Percentiles rank a stretch among this genome's conserved stretches.
These are phyloP conservation scores for Germaria angustata DNA, from an alignment of 2,888 invertebrate genomes.

Conservation along the genomic window DNA sequence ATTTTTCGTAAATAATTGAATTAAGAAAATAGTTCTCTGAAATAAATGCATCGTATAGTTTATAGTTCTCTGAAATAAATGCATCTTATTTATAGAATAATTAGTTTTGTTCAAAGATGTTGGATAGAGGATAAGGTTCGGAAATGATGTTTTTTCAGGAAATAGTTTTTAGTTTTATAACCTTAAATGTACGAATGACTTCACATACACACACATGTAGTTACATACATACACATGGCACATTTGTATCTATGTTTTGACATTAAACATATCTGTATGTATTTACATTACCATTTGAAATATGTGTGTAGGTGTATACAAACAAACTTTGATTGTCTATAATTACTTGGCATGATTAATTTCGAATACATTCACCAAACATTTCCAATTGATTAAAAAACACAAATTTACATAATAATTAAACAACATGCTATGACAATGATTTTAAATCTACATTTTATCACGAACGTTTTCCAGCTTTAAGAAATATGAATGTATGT, in stretches of 20 bases:
- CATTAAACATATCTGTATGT: neutral
- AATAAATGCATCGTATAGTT: constrained; percentile 54
- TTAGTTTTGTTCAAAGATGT: constrained; percentile 14
- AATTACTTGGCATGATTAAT: too few relatives aligned
- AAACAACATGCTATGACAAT: neutral
- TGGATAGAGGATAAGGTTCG: constrained; percentile 22
- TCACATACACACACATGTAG: neutral
- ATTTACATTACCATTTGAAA: neutral
- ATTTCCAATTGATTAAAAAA: neutral
- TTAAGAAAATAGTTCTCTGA: constrained; percentile 54
- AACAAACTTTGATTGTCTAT: too few relatives aligned
- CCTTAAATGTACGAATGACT: neutral
- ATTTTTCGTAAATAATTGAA: constrained; percentile 21
- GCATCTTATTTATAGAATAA: constrained; percentile 50
- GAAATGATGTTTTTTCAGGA: constrained; percentile 1
- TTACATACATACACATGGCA: neutral
- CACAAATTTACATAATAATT: neutral
- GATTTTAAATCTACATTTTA: neutral
- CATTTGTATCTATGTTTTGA: neutral
- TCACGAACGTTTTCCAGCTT: too few relatives aligned
- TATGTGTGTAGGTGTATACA: too few relatives aligned
- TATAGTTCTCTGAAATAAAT: constrained; percentile 55
- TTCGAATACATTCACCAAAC: neutral
- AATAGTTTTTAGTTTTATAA: neutral
- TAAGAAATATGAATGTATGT: too few relatives aligned